These are phyloP conservation scores for Lanius collurio DNA, from an alignment of 2,113 vertebrate species.

Conservation along the genomic window DNA sequence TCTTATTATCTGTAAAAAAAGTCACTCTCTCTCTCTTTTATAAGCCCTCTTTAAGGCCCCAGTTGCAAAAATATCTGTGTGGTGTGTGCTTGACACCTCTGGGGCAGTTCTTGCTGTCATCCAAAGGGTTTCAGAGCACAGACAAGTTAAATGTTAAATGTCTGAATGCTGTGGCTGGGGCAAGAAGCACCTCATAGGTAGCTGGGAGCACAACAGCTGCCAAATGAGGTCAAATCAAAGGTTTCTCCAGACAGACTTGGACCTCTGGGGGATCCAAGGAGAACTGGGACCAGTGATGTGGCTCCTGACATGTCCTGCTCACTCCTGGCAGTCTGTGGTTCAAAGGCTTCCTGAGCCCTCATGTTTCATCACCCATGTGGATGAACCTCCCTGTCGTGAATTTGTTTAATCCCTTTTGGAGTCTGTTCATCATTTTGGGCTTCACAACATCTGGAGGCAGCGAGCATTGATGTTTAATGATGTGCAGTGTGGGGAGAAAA, in stretches of 20 bases:
- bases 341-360: neutral
- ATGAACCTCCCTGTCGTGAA: neutral
- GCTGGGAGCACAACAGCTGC: neutral
- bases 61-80: fast-evolving
- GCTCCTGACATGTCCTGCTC: neutral
- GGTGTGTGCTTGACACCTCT: fast-evolving
- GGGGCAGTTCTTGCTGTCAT: fast-evolving
- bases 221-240: fast-evolving
- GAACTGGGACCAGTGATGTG: neutral
- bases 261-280: neutral
- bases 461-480: neutral
- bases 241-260: neutral
- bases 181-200: no score
- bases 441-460: neutral
- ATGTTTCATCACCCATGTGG: neutral
- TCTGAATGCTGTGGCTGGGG: neutral
- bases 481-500: neutral
- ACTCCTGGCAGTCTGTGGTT: neutral
- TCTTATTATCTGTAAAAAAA: neutral
- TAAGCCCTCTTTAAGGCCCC: neutral
- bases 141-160: neutral
- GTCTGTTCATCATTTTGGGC: neutral
- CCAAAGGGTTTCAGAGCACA: fast-evolving
- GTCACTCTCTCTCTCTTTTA: neutral
- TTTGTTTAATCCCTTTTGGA: neutral